Evolutionary conservation across 2,888 invertebrate species (phyloP), one percentile per base, ranked within the genome.

Genomic region (Trachelus stipa): DNA sequence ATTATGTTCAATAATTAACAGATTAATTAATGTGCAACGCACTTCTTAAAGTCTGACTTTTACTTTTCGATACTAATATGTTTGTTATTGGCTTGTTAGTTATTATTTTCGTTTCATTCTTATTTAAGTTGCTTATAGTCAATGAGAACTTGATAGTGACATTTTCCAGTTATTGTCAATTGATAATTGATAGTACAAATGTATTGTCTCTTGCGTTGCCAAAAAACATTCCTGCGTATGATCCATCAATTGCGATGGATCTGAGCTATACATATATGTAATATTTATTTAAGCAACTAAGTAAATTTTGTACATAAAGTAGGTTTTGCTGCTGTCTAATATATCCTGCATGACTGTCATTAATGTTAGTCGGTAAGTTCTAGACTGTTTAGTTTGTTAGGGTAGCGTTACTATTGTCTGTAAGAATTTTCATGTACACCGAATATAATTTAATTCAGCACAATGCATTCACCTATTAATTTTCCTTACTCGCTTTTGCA

Each of bases 401-500:
- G 56, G 56, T 56, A 56, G 56, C 56, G 2, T 56, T 56, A 56
- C 56, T 56, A 56, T 56, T 56, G 23, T 56, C 56, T 56, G 23
- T 56, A 56, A 56, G 56, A 56, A 23, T 56, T 56, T 56, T 56
- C 56, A 56, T 56, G 56, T 56, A 56, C 56, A 56, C 56, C 23
- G 56, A 56, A 56, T 56, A 56, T 23, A 56, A 56, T 56, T 56
- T 23, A 56, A 56, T 56, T 56, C 23, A 56, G 56, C 56, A 56
- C 56, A 56, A 56, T 33, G 71, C 34, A 71, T 71, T 34, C 34
- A 71, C 33, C 69, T 78, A 34, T 56, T 74, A 35, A 37, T 68
- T 76, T 40, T 76, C 71, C 40, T 77, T 76, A 73, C 73, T 78
- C 71, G 73, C 35, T 75, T 77, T 15, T 77, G 31, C 78, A 78